Evolutionary conservation across 2,888 invertebrate species (phyloP).

Genomic region (Chrysolina oricalcia): DNA sequence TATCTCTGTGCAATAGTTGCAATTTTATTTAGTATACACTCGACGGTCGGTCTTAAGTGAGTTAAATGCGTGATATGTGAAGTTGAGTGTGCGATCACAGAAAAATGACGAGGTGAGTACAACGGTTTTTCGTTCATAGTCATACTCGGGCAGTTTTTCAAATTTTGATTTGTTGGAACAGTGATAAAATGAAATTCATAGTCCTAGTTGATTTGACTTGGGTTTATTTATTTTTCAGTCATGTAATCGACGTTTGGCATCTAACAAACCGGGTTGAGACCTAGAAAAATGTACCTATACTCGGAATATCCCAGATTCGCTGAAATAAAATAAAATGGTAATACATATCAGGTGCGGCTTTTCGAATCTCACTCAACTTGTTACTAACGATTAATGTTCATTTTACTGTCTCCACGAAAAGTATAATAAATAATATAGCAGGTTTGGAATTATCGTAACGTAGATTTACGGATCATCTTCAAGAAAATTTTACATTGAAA

Average conservation of each 20-base stretch:
- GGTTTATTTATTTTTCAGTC: too few relatives aligned
- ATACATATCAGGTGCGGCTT: neutral
- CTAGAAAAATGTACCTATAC: slow-evolving; percentile 3
- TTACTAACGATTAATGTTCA: neutral
- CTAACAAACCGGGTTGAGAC: slow-evolving; percentile 2
- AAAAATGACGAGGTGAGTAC: slow-evolving; percentile 1
- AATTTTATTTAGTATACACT: slow-evolving; percentile 15
- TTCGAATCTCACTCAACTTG: neutral
- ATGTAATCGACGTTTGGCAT: neutral
- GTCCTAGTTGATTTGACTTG: too few relatives aligned
- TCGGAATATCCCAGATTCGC: slow-evolving; percentile 10
- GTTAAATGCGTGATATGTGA: slow-evolving; percentile 11
- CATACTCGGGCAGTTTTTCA: neutral
- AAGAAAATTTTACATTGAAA: too few relatives aligned
- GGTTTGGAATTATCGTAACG: too few relatives aligned
- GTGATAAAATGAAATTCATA: too few relatives aligned
- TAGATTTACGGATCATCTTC: too few relatives aligned
- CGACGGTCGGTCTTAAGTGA: neutral
- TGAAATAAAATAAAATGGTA: neutral
- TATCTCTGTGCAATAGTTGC: slow-evolving; percentile 12
- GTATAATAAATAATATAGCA: too few relatives aligned
- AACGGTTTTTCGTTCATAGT: slow-evolving; percentile 1
- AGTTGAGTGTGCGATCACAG: neutral
- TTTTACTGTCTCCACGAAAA: too few relatives aligned
- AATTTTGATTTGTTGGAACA: neutral